A percentile compares a stretch with the other conserved stretches of the same genome.
Evolutionary conservation across 2,888 invertebrate genomes (phyloP).

Genomic region (Syritta pipiens): DNA sequence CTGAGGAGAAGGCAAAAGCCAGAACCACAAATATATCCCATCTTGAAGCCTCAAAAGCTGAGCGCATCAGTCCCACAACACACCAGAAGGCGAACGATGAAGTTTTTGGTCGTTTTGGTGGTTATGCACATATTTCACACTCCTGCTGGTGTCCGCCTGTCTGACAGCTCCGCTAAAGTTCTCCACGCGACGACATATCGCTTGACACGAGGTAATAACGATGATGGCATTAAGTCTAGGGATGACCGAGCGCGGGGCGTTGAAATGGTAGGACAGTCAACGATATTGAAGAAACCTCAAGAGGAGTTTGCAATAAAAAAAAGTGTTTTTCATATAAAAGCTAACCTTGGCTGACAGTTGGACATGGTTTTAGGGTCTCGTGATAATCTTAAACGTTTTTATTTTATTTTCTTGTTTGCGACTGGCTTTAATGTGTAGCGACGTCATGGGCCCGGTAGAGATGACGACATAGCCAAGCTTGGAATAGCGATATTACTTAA

Average conservation of each 20-base stretch:
- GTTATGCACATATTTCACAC: slow-evolving; percentile 67
- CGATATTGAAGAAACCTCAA: slow-evolving; percentile 46
- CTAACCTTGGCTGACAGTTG: slow-evolving; percentile 55
- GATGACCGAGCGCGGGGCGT: slow-evolving; percentile 4
- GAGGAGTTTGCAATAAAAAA: neutral
- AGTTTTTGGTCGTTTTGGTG: slow-evolving; percentile 43
- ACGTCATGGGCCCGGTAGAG: too few species aligned
- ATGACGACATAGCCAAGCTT: too few species aligned
- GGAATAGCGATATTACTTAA: too few species aligned
- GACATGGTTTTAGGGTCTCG: slow-evolving; percentile 43
- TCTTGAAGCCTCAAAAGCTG: slow-evolving; percentile 29
- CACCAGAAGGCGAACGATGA: slow-evolving; percentile 26
- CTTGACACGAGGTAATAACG: slow-evolving; percentile 66
- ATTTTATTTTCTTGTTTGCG: neutral
- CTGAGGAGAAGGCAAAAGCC: slow-evolving; percentile 11
- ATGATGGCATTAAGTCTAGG: slow-evolving; percentile 64
- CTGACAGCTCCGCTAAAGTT: slow-evolving; percentile 53
- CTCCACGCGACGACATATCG: slow-evolving; percentile 52
- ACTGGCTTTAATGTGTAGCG: neutral
- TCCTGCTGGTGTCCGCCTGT: slow-evolving; percentile 6
- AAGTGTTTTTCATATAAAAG: slow-evolving; percentile 42
- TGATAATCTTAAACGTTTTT: slow-evolving; percentile 15
- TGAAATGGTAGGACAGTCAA: slow-evolving; percentile 14
- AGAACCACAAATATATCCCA: slow-evolving; percentile 18
- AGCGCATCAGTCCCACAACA: slow-evolving; percentile 4